Conservation (phyloP, 2,113 vertebrate species). For the Arizona elegans region DNA sequence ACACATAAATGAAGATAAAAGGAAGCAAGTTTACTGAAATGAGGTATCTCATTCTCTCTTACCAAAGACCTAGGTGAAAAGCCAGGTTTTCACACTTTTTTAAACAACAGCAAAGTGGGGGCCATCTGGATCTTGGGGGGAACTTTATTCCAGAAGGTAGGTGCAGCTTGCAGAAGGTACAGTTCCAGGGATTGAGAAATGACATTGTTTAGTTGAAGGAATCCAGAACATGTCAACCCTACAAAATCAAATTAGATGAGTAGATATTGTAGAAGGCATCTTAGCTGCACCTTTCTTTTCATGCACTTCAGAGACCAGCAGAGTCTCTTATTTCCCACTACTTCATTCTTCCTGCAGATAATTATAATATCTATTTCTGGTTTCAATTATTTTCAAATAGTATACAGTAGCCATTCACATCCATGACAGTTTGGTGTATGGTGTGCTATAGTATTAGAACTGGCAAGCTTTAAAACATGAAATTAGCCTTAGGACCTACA, state of each 20-base stretch:
- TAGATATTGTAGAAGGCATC: background rate
- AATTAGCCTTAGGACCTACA: background rate
- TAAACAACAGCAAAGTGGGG: background rate
- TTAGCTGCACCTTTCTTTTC: background rate
- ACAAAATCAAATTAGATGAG: background rate
- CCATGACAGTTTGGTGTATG: background rate
- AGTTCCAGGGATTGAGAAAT: background rate
- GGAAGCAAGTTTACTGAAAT: background rate
- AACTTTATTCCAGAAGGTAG: background rate
- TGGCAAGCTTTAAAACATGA: background rate
- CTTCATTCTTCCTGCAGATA: background rate
- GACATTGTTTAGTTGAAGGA: background rate
- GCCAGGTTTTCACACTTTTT: background rate
- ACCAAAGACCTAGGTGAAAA: background rate
- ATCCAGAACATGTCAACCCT: background rate
- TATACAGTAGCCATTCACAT: background rate
- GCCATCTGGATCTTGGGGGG: background rate
- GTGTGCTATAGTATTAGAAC: background rate
- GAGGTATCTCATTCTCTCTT: too few species aligned
- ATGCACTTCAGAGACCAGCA: background rate
- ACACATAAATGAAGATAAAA: background rate
- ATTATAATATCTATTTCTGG: background rate
- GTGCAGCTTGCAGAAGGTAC: background rate
- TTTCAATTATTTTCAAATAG: background rate
- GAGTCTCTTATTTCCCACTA: background rate